Percentiles rank a stretch among this genome's conserved stretches.
phyloP scores from a whole-genome alignment of 2,888 invertebrate species.

The Hemaris fuciformis region DNA sequence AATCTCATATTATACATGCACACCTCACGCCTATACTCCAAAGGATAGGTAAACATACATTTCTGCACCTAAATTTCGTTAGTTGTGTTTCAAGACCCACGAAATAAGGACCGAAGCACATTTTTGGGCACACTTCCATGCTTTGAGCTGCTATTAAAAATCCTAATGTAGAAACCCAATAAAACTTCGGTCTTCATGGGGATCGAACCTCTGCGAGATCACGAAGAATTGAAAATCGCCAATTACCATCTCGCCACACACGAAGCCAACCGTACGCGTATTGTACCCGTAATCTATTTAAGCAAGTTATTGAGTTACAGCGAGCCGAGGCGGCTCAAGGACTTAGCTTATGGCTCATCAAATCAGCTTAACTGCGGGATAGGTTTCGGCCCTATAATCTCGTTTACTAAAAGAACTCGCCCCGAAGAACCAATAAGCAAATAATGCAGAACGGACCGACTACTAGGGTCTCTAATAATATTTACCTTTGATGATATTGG shows the following conservation, averaged over 20 bases:
- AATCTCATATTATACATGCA: too few species aligned
- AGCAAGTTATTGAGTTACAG: conserved; percentile 11
- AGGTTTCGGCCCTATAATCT: background rate
- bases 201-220: too few species aligned
- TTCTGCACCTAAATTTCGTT: too few species aligned
- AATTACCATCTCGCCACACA: background rate
- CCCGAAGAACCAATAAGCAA: background rate
- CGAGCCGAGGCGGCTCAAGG: background rate
- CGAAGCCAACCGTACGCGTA: background rate
- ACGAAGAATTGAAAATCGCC: background rate
- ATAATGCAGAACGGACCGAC: background rate
- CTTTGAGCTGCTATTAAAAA: too few species aligned
- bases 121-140: too few species aligned
- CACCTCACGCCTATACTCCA: too few species aligned
- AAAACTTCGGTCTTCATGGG: too few species aligned
- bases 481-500: background rate
- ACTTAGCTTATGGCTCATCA: conserved; percentile 2
- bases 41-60: too few species aligned
- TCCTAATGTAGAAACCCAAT: too few species aligned
- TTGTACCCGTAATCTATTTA: conserved; percentile 7
- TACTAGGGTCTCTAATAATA: background rate
- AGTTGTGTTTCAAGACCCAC: too few species aligned
- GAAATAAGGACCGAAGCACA: too few species aligned
- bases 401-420: background rate
- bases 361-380: conserved; percentile 10